Evolutionary conservation across 1,140 invertebrate species (phyloP).

Genomic region (Cherax quadricarinatus): DNA sequence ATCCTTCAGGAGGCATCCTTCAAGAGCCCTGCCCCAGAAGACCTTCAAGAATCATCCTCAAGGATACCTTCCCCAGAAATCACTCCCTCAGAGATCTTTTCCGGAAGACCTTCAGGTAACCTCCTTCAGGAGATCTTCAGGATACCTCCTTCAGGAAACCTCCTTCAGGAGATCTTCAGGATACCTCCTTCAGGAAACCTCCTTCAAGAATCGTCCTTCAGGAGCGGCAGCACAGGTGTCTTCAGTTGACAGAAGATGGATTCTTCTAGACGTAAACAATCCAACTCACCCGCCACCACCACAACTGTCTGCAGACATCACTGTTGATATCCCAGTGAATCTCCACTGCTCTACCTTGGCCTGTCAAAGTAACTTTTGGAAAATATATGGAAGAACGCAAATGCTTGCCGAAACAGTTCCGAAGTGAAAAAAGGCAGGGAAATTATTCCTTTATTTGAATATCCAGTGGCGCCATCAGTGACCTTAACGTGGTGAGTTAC

Average conservation of each 20-base stretch:
- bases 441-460: background rate
- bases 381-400: background rate
- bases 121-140: background rate
- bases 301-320: background rate
- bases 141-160: background rate
- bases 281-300: background rate
- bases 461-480: background rate
- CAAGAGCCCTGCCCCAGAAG: background rate
- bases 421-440: background rate
- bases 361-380: background rate
- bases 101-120: too few species aligned
- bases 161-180: too few species aligned
- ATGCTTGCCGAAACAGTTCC: background rate
- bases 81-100: too few species aligned
- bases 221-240: background rate
- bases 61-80: background rate
- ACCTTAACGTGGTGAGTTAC: background rate
- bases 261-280: background rate
- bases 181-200: background rate
- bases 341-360: background rate
- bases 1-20: background rate
- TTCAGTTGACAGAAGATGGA: too few species aligned
- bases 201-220: background rate
- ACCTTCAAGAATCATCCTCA: background rate
- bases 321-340: background rate